These are phyloP conservation scores for Melieria omissa DNA, from an alignment of 2,888 invertebrate species.

Conservation along the genomic window DNA sequence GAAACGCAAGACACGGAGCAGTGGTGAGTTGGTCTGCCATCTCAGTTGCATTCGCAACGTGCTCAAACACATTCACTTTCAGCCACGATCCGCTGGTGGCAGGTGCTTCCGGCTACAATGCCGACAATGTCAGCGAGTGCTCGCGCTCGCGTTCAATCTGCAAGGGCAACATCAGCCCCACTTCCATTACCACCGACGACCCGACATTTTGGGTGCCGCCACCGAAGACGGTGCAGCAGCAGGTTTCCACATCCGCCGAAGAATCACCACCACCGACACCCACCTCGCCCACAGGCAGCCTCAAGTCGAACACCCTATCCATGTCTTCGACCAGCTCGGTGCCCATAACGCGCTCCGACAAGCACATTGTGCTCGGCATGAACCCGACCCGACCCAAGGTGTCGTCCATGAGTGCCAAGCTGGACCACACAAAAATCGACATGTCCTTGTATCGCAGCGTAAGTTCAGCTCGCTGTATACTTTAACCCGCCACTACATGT, in stretches of 20 bases:
- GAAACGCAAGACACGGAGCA: slow-evolving; percentile 66
- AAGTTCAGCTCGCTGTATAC: slow-evolving; percentile 41
- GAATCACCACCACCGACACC: slow-evolving; percentile 68
- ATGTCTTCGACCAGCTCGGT: slow-evolving; percentile 62
- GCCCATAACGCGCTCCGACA: slow-evolving; percentile 69
- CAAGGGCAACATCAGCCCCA: slow-evolving; percentile 64
- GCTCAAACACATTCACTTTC: not conserved
- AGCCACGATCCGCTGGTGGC: slow-evolving; percentile 67
- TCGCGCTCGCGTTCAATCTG: slow-evolving; percentile 55
- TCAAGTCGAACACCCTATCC: slow-evolving; percentile 65
- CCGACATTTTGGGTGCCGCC: slow-evolving; percentile 69
- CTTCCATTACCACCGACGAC: slow-evolving; percentile 64
- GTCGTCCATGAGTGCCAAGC: slow-evolving; percentile 73
- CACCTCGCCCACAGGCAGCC: slow-evolving; percentile 67
- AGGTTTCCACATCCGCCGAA: slow-evolving; percentile 58
- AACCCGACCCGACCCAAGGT: slow-evolving; percentile 68
- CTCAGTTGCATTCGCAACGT: too few species aligned
- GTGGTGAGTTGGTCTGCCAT: slow-evolving; percentile 53
- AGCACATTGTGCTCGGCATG: slow-evolving; percentile 70
- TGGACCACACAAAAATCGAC: slow-evolving; percentile 74
- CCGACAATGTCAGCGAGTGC: slow-evolving; percentile 66
- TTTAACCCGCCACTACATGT: not conserved
- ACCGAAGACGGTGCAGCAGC: slow-evolving; percentile 56
- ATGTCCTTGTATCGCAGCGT: slow-evolving; percentile 71
- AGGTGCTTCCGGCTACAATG: slow-evolving; percentile 61